Conservation (phyloP, 2,113 vertebrate species). For the Dicaeum eximium region DNA sequence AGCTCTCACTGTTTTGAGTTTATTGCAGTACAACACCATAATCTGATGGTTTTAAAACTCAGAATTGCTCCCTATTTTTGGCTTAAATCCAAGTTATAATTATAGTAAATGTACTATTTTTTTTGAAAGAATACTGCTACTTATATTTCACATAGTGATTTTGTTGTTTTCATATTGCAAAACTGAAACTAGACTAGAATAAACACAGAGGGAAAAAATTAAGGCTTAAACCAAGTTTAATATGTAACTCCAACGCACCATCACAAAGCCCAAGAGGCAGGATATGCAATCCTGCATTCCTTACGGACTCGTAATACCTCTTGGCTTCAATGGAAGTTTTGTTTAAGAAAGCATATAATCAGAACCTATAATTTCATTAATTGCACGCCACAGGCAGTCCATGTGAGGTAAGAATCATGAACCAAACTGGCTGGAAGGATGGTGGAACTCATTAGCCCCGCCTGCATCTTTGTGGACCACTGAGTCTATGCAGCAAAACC, state of each 20-base stretch:
- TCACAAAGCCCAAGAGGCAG: conserved; percentile 54
- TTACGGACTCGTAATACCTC: conserved; percentile 32
- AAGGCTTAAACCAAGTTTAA: conserved; percentile 34
- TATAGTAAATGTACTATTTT: conserved; percentile 20
- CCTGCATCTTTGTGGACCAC: not conserved
- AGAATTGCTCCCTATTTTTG: not conserved
- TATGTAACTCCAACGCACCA: conserved; percentile 41
- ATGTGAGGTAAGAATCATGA: conserved; percentile 41
- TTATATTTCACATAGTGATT: conserved; percentile 27
- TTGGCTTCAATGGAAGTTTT: conserved; percentile 56
- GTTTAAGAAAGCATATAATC: conserved; percentile 52
- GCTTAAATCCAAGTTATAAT: conserved; percentile 21
- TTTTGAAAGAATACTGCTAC: conserved; percentile 8
- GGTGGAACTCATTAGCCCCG: not conserved
- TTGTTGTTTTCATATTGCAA: conserved; percentile 54
- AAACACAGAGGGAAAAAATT: conserved; percentile 53
- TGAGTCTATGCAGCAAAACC: not conserved
- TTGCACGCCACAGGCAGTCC: conserved; percentile 34
- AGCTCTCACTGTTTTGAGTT: not conserved
- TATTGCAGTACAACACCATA: not conserved
- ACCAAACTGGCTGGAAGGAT: not conserved
- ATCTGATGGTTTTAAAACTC: not conserved
- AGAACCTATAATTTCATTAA: conserved; percentile 58
- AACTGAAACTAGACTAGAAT: conserved; percentile 48
- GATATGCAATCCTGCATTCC: conserved; percentile 62